These are phyloP conservation scores for roundworm (Caenorhabditis elegans) DNA, from an alignment of 1,140 invertebrate species.

Conservation along the genomic window WBcel235 BX284604.4:9856001-9856500, in stretches of 20 bases:
- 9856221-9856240: slow-evolving; percentile 56
- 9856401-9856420: too few relatives aligned
- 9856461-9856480: too few relatives aligned
- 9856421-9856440: too few relatives aligned
- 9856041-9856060: not conserved
- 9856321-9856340: slow-evolving; percentile 52
- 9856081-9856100: slow-evolving; percentile 55
- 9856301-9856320: slow-evolving; percentile 60
- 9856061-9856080: slow-evolving; percentile 52
- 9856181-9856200: slow-evolving; percentile 53
- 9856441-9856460: too few relatives aligned
- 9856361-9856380: slow-evolving; percentile 51
- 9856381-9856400: slow-evolving; percentile 54
- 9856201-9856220: slow-evolving; percentile 64
- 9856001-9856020: not conserved
- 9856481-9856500: too few relatives aligned
- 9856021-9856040: not conserved
- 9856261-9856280: slow-evolving; percentile 56
- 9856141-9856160: slow-evolving; percentile 45
- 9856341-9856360: slow-evolving; percentile 50
- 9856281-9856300: slow-evolving; percentile 56
- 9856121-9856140: slow-evolving; percentile 52
- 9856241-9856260: slow-evolving; percentile 56
- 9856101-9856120: slow-evolving; percentile 58
- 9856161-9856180: not conserved